Percentiles rank a stretch among this genome's conserved stretches.
Conservation (phyloP, 2,113 vertebrate genomes). For the Mesoclemmys tuberculata region DNA sequence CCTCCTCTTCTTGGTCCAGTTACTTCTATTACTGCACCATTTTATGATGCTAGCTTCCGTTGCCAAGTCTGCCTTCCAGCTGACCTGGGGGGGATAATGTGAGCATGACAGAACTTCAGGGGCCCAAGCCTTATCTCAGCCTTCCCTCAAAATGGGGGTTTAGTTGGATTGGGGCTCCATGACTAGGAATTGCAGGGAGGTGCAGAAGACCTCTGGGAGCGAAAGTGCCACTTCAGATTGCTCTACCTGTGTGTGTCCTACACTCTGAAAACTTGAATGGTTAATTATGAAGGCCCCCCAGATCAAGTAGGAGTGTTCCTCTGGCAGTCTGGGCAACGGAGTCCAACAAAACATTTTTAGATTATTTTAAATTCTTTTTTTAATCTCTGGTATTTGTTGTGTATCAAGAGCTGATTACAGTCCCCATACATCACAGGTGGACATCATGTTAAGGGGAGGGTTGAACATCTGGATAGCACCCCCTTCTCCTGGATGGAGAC, state of each 20-base stretch:
- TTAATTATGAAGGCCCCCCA: slow-evolving; percentile 73
- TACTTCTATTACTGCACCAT: slow-evolving; percentile 92
- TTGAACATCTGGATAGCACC: slow-evolving; percentile 52
- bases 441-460: slow-evolving; percentile 58
- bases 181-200: slow-evolving; percentile 69
- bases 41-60: slow-evolving; percentile 90
- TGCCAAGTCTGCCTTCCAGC: slow-evolving; percentile 86
- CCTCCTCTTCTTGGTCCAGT: slow-evolving; percentile 90
- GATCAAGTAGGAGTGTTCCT: slow-evolving; percentile 79
- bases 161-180: slow-evolving; percentile 78
- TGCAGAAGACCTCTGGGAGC: slow-evolving; percentile 70
- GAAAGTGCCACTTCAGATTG: slow-evolving; percentile 65
- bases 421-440: slow-evolving; percentile 66
- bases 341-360: slow-evolving; percentile 85
- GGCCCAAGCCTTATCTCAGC: slow-evolving; percentile 86
- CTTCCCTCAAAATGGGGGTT: slow-evolving; percentile 78
- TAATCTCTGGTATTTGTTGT: slow-evolving; percentile 81
- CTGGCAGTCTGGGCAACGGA: slow-evolving; percentile 88
- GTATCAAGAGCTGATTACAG: slow-evolving; percentile 78
- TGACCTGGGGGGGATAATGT: slow-evolving; percentile 74
- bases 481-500: slow-evolving; percentile 66
- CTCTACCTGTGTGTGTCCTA: slow-evolving; percentile 40
- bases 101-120: slow-evolving; percentile 79
- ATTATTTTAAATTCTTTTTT: slow-evolving; percentile 86
- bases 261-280: slow-evolving; percentile 63